These are phyloP conservation scores for Malurus cyaneus DNA, from an alignment of 2,113 vertebrate species.

Conservation along the genomic window DNA sequence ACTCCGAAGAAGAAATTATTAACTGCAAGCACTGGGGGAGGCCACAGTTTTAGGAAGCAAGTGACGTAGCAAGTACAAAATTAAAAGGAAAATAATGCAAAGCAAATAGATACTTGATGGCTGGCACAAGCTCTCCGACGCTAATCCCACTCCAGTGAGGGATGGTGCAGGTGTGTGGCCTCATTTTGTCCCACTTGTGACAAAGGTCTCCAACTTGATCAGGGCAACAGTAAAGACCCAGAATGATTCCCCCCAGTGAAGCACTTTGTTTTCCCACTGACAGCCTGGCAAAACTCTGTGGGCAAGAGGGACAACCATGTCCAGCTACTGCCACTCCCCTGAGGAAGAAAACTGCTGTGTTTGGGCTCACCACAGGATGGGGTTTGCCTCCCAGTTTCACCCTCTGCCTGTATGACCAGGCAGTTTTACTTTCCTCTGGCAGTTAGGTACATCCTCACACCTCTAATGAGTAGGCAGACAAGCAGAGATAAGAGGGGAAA, in stretches of 20 bases:
- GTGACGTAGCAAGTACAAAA: neutral
- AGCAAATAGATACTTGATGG: neutral
- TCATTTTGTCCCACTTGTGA: neutral
- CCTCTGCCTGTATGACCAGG: neutral
- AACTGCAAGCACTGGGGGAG: neutral
- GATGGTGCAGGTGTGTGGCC: neutral
- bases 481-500: neutral
- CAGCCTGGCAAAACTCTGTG: neutral
- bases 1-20: neutral
- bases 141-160: neutral
- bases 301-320: neutral
- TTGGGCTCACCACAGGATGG: neutral
- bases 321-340: neutral
- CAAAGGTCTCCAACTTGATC: neutral
- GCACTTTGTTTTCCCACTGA: neutral
- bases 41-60: neutral
- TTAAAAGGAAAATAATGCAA: neutral
- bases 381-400: neutral
- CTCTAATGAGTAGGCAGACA: neutral
- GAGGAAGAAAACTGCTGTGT: neutral
- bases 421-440: neutral
- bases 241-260: neutral
- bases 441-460: neutral
- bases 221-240: neutral
- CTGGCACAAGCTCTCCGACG: rapidly evolving